Evolutionary conservation across 2,797 vertebrate species (phyloP).

Genomic region (Pseudomugil tenellus): DNA sequence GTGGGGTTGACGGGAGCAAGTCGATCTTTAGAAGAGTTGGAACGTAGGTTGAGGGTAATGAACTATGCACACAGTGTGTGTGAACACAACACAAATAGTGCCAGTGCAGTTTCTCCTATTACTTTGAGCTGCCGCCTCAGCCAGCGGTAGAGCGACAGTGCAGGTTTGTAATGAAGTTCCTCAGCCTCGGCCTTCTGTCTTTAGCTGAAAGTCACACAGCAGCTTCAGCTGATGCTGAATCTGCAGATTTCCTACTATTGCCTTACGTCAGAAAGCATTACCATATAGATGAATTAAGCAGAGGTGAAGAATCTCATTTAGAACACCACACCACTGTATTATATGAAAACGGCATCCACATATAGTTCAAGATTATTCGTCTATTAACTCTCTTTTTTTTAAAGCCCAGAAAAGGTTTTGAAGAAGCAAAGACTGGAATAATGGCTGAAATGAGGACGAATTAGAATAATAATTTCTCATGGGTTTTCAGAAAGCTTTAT

Average conservation of each 20-base stretch:
- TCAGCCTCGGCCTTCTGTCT: conserved; percentile 45
- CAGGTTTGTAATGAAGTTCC: conserved; percentile 54
- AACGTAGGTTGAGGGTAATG: conserved; percentile 9
- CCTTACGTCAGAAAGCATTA: conserved; percentile 58
- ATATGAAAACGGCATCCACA: conserved; percentile 15
- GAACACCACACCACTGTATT: conserved; percentile 9
- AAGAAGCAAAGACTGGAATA: conserved; percentile 35
- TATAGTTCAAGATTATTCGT: conserved; percentile 18
- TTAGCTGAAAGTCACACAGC: conserved; percentile 65
- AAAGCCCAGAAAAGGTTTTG: conserved; percentile 32
- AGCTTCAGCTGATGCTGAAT: conserved; percentile 57
- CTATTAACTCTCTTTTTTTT: conserved; percentile 39
- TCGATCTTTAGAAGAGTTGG: not conserved
- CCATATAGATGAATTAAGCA: conserved; percentile 64
- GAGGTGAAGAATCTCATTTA: conserved; percentile 41
- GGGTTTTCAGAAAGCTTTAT: conserved; percentile 59
- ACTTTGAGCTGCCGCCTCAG: conserved; percentile 32
- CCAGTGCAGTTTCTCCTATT: conserved; percentile 34
- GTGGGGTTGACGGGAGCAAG: conserved; percentile 1
- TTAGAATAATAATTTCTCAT: conserved; percentile 56
- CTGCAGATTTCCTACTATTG: conserved; percentile 47
- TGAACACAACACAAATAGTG: conserved; percentile 48
- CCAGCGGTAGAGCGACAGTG: conserved; percentile 36
- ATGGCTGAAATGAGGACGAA: conserved; percentile 52
- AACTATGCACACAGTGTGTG: conserved; percentile 33